These are phyloP conservation scores for Drosophila insularis DNA, from an alignment of 1,140 invertebrate genomes.

Conservation along the genomic window DNA sequence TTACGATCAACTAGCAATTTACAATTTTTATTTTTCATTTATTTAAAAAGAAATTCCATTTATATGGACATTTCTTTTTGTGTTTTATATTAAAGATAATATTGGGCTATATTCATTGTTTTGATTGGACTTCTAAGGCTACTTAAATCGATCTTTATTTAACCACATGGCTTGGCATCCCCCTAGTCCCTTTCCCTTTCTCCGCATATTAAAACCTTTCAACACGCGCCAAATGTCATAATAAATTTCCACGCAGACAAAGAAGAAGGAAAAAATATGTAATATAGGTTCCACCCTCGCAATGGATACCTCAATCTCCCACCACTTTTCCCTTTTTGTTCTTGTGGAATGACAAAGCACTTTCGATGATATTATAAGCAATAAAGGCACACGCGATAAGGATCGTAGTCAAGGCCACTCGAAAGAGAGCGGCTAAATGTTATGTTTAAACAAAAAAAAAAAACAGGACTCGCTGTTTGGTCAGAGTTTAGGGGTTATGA, in stretches of 20 bases:
- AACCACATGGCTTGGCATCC: conserved; percentile 46
- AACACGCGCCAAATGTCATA: conserved; percentile 78
- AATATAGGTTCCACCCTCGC: conserved; percentile 67
- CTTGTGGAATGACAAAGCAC: conserved; percentile 69
- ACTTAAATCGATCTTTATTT: conserved; percentile 27
- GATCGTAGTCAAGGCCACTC: conserved; percentile 65
- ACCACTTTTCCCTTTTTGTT: background rate
- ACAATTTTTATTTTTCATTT: background rate
- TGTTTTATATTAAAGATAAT: background rate
- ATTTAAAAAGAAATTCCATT: background rate
- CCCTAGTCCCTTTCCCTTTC: conserved; percentile 5
- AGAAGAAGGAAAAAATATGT: conserved; percentile 38
- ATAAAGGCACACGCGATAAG: conserved; percentile 76
- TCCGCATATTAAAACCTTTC: conserved; percentile 69
- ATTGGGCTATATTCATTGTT: background rate
- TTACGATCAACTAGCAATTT: background rate
- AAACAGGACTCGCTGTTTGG: conserved; percentile 26
- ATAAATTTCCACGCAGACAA: conserved; percentile 59
- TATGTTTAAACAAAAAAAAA: conserved; percentile 61
- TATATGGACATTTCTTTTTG: background rate
- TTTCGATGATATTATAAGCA: conserved; percentile 57
- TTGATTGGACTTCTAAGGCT: background rate
- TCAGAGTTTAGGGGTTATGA: conserved; percentile 51
- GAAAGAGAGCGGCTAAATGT: conserved; percentile 62
- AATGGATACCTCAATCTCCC: conserved; percentile 24